phyloP scores from a whole-genome alignment of 2,113 vertebrate genomes.

The Poeciliopsis occidentalis region DNA sequence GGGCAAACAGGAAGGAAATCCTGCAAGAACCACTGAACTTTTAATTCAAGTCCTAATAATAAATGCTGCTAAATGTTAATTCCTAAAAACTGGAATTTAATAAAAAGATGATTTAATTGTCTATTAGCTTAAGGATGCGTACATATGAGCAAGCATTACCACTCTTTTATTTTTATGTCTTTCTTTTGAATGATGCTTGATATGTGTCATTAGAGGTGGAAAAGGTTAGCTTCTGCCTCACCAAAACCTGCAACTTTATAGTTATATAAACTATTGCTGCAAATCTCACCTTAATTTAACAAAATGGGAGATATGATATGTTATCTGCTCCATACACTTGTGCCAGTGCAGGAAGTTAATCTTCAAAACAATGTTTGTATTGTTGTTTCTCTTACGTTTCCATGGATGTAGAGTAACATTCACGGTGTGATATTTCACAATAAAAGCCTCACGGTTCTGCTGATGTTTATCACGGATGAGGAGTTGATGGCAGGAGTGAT shows the following conservation, averaged over 20 bases:
- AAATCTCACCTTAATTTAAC: neutral
- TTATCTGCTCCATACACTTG: neutral
- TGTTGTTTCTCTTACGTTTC: neutral
- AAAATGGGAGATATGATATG: neutral
- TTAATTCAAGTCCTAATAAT: too few relatives aligned
- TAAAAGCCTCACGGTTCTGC: neutral
- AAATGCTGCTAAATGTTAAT: too few relatives aligned
- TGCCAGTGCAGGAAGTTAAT: neutral
- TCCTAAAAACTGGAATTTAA: too few relatives aligned
- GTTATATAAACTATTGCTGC: neutral
- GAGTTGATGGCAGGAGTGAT: conserved; percentile 7
- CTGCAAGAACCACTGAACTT: too few relatives aligned
- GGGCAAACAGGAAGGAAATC: too few relatives aligned
- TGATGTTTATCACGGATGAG: neutral
- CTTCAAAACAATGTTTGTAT: neutral
- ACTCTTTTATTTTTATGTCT: too few relatives aligned
- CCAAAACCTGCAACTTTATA: neutral
- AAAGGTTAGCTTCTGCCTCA: neutral
- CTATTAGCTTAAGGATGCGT: too few relatives aligned
- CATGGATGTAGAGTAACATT: neutral
- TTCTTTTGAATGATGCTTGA: neutral
- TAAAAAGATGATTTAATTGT: too few relatives aligned
- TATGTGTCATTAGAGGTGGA: neutral
- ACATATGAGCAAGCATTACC: too few relatives aligned
- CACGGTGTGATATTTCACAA: conserved; percentile 16